Evolutionary conservation across 1,140 invertebrate species (phyloP).

Genomic region (Listronotus bonariensis): DNA sequence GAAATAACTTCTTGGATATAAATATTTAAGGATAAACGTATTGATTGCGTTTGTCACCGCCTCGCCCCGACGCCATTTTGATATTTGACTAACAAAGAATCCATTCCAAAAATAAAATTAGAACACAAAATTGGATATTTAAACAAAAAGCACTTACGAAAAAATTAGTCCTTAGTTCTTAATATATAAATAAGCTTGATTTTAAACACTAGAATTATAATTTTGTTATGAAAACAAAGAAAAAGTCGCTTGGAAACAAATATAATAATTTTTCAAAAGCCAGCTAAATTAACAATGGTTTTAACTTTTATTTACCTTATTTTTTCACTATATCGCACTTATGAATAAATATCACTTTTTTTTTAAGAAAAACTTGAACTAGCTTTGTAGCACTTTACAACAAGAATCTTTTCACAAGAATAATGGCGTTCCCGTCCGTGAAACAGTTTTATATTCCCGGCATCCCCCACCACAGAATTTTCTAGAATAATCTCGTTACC

Average conservation of each 20-base stretch:
- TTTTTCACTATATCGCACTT: conserved; percentile 3
- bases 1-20: too few relatives aligned
- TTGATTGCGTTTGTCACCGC: conserved; percentile 46
- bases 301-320: conserved; percentile 9
- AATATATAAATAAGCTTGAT: background rate
- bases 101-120: too few relatives aligned
- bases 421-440: background rate
- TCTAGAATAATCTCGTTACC: conserved; percentile 35
- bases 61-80: conserved; percentile 58
- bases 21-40: too few relatives aligned
- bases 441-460: conserved; percentile 34
- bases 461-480: conserved; percentile 33
- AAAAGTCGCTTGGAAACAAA: conserved; percentile 23
- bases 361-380: too few relatives aligned
- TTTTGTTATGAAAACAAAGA: conserved; percentile 54
- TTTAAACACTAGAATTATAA: conserved; percentile 41
- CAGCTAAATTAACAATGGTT: background rate
- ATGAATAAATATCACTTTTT: background rate
- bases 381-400: background rate
- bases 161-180: too few relatives aligned
- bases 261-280: background rate
- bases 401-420: background rate
- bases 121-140: too few relatives aligned
- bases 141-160: too few relatives aligned
- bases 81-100: background rate